Percentiles rank a stretch among this genome's conserved stretches.
These are phyloP conservation scores for Tauraco erythrolophus DNA, from an alignment of 2,113 vertebrate genomes.

Conservation along the genomic window DNA sequence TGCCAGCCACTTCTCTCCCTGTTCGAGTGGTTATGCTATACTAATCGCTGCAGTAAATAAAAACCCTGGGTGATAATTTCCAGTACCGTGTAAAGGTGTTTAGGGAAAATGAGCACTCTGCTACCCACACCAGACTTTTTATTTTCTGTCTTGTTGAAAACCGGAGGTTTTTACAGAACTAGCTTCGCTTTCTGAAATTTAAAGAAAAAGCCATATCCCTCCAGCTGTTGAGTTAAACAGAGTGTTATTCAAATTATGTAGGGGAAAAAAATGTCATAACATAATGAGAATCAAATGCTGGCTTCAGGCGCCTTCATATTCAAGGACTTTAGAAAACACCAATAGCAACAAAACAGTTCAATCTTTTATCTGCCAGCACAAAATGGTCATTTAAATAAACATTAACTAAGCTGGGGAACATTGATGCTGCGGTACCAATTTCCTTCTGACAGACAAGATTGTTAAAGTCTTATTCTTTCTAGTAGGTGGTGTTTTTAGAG, in stretches of 20 bases:
- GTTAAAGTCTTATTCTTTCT: not conserved
- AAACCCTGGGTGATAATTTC: not conserved
- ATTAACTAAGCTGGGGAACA: not conserved
- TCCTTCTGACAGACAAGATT: slow-evolving; percentile 15
- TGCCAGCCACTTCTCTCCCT: not conserved
- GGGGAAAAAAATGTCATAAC: slow-evolving; percentile 54
- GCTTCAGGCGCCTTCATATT: slow-evolving; percentile 30
- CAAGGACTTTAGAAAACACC: slow-evolving; percentile 39
- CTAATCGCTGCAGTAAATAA: not conserved
- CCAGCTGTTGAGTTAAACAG: slow-evolving; percentile 67
- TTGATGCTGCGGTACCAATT: not conserved
- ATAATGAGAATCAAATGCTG: slow-evolving; percentile 69
- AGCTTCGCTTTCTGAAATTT: not conserved
- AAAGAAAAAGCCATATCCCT: slow-evolving; percentile 11
- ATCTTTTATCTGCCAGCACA: slow-evolving; percentile 14
- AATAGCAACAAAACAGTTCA: slow-evolving; percentile 43
- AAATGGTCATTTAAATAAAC: slow-evolving; percentile 55
- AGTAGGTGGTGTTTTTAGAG: not conserved
- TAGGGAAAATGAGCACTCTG: not conserved
- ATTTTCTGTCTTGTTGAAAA: not conserved
- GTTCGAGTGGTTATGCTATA: not conserved
- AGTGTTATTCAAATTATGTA: slow-evolving; percentile 68
- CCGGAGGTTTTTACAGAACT: not conserved
- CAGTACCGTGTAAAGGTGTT: not conserved
- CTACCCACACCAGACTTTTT: not conserved